Evolutionary conservation across 1,140 invertebrate genomes (phyloP), one percentile per base, ranked within the genome.

Genomic region (Saccostrea echinata): DNA sequence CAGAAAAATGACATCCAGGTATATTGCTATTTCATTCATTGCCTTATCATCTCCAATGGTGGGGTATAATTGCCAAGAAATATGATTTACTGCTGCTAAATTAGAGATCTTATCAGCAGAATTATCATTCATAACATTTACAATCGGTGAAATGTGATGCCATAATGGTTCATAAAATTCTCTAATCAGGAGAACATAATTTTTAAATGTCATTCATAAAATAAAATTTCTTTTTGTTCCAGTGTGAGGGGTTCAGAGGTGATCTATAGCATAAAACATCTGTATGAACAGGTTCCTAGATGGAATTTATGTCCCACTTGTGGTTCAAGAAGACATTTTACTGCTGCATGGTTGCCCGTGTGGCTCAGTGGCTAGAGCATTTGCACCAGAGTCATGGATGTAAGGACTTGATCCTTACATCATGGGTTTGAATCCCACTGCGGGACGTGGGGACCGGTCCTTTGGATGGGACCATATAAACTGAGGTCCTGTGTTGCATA

Each of bases 151-250:
- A 76, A 76, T 76, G 68, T 76, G 68, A 76, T 76, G 27, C 68
- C 68, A 76, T 16, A 76, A 76, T 76, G 27, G 68, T 76, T 76
- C 68, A 76, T 76, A 76, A 76, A 76, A 76, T 30, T 76, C 27
- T 30, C 68, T 30, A 76, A 76, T 76, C 68, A 76, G 33, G 68
- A 76, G 68, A 76, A 76, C 68, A 76, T 76, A 71, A 76, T 76
- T 76, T 68, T 76, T 76, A 76, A 76, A 76, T 76, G 68, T 76
- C 68, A 76, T 76, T 76, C 68, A 76, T 76, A 30, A 76, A 76
- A 76, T 76, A 76, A 30, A 76, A 76, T 76, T 76, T 76, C 68
- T 76, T 76, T 43, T 76, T 76, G 68, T 76, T 76, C 68, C 68
- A 76, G 30, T 33, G 33, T 9, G 27, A 76, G 33, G 27, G 30